A percentile compares a stretch with the other conserved stretches of the same genome.
These are phyloP conservation scores for Cynopterus brachyotis DNA, from an alignment of 2,113 vertebrate species.

Conservation along the genomic window DNA sequence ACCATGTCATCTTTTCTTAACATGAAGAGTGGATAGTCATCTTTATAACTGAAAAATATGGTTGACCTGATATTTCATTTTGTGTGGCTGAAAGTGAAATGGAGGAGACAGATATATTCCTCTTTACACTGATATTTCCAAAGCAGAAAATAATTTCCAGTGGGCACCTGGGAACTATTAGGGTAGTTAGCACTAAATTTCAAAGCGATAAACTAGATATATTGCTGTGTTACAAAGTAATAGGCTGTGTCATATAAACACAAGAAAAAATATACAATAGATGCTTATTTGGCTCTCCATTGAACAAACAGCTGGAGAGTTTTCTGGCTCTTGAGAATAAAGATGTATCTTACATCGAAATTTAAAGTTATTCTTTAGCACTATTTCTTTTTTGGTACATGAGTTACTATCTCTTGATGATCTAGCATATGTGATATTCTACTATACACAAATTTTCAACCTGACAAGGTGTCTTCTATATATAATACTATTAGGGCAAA, in stretches of 20 bases:
- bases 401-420: neutral
- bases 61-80: neutral
- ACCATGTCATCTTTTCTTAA: neutral
- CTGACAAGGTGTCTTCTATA: neutral
- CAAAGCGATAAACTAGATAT: constrained; percentile 24
- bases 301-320: neutral
- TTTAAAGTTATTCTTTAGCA: constrained; percentile 14
- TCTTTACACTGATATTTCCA: neutral
- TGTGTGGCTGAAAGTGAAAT: neutral
- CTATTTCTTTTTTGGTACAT: neutral
- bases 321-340: neutral
- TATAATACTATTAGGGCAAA: neutral
- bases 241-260: neutral
- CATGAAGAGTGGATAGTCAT: neutral
- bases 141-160: constrained; percentile 15
- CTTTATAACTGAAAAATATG: neutral
- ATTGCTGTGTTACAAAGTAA: neutral
- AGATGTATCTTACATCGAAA: neutral
- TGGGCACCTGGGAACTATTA: neutral
- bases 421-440: neutral
- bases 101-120: neutral
- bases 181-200: constrained; percentile 13
- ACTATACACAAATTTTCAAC: neutral
- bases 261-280: neutral
- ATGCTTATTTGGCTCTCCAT: neutral